A percentile compares a stretch with the other conserved stretches of the same genome.
phyloP scores from a whole-genome alignment of 2,797 vertebrate species.

The Myoxocephalus aenaeus region DNA sequence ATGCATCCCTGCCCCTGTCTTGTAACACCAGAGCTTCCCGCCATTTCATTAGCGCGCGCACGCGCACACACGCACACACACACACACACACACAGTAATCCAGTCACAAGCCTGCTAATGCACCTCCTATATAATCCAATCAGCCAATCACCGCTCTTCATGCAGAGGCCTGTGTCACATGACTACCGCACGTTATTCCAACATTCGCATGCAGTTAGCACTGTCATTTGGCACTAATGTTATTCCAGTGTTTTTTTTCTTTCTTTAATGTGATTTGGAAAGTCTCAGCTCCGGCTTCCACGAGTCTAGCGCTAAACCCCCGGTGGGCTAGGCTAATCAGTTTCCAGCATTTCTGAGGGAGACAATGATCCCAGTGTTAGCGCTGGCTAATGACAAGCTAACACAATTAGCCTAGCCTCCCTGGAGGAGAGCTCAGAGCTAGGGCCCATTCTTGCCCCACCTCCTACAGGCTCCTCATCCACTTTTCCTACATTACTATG shows the following conservation, averaged over 20 bases:
- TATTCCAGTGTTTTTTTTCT: constrained; percentile 74
- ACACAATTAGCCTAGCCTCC: constrained; percentile 83
- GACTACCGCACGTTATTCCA: constrained; percentile 72
- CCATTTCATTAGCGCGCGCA: constrained; percentile 80
- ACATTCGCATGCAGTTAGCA: constrained; percentile 71
- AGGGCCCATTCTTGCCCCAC: constrained; percentile 71
- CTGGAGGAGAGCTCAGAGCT: constrained; percentile 75
- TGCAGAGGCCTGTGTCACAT: constrained; percentile 75
- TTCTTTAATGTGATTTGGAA: constrained; percentile 85
- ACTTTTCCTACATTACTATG: constrained; percentile 84
- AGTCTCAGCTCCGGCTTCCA: constrained; percentile 78
- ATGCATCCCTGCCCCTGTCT: constrained; percentile 61
- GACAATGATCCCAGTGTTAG: constrained; percentile 89
- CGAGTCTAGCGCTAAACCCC: constrained; percentile 73
- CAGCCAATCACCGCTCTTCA: constrained; percentile 80
- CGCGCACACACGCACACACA: constrained; percentile 24
- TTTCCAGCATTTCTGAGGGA: constrained; percentile 87
- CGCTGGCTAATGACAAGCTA: constrained; percentile 87
- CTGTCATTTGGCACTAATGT: constrained; percentile 84
- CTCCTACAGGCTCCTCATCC: constrained; percentile 80
- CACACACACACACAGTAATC: constrained; percentile 61
- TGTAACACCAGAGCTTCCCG: constrained; percentile 82
- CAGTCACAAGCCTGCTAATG: constrained; percentile 81
- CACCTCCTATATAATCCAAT: constrained; percentile 81
- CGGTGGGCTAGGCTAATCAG: constrained; percentile 83